A percentile compares a stretch with the other conserved stretches of the same genome.
Conservation (phyloP, 2,888 invertebrate species). For the Tetramorium bicarinatum region DNA sequence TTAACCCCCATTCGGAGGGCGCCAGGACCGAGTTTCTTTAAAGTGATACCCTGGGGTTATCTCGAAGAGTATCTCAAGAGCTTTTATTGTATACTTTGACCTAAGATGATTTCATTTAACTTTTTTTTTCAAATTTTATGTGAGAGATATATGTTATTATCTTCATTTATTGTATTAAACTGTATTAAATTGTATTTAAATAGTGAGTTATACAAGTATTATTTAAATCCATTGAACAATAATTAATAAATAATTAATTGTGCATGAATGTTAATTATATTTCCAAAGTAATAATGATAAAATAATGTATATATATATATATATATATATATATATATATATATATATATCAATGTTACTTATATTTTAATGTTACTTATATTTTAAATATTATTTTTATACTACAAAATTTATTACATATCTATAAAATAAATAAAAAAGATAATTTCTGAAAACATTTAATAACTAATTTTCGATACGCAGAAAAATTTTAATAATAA, state of each 20-base stretch:
- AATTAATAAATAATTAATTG: neutral
- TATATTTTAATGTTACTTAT: too few species aligned
- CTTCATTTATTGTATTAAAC: neutral
- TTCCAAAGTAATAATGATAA: too few species aligned
- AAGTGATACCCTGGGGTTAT: slow-evolving; percentile 35
- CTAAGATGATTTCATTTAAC: neutral
- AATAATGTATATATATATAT: too few species aligned
- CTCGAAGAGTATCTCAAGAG: neutral
- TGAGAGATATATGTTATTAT: neutral
- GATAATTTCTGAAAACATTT: neutral
- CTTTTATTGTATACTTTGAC: neutral
- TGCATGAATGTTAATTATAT: neutral
- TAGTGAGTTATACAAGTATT: neutral
- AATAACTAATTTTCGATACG: neutral
- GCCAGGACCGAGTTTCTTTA: slow-evolving; percentile 44
- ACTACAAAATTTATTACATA: neutral
- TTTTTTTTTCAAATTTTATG: neutral
- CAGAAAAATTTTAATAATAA: too few species aligned
- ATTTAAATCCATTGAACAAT: neutral
- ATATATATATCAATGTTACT: too few species aligned
- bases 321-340: too few species aligned
- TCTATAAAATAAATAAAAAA: neutral
- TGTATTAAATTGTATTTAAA: neutral
- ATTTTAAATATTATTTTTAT: too few species aligned
- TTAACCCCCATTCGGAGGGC: slow-evolving; percentile 52